Percentiles rank a stretch among this genome's conserved stretches.
Evolutionary conservation across 2,888 invertebrate species (phyloP).

Genomic region (Yponomeuta sedellus): DNA sequence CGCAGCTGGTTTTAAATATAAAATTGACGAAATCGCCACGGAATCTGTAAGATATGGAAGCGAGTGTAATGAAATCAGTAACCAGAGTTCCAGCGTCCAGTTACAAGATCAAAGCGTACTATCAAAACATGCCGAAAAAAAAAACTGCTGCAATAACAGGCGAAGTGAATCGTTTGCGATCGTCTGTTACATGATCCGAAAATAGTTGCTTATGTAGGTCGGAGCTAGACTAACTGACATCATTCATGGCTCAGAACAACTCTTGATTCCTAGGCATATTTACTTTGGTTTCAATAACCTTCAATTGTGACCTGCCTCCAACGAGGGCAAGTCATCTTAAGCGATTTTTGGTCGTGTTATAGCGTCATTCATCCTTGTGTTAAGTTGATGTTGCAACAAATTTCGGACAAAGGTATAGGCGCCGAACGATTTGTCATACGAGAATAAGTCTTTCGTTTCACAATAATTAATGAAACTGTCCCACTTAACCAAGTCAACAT

Average conservation of each 20-base stretch:
- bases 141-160: neutral
- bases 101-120: neutral
- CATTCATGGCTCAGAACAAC: conserved; percentile 17
- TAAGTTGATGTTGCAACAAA: neutral
- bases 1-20: too few relatives aligned
- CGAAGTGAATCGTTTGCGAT: conserved; percentile 8
- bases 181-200: conserved; percentile 25
- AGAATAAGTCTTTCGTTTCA: conserved; percentile 13
- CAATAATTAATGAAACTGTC: conserved; percentile 15
- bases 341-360: neutral
- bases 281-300: neutral
- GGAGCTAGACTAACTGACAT: conserved; percentile 29
- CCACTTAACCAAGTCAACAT: conserved; percentile 13
- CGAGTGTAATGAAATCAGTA: neutral
- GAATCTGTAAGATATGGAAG: neutral
- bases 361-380: neutral
- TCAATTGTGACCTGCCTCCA: neutral
- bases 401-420: neutral
- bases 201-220: conserved; percentile 48
- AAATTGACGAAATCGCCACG: too few relatives aligned
- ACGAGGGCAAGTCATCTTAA: neutral
- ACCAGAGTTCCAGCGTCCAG: neutral
- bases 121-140: neutral
- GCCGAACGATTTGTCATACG: conserved; percentile 6
- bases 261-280: conserved; percentile 15